A percentile compares a stretch with the other conserved stretches of the same genome.
These are phyloP conservation scores for Phalacrocorax pelagicus DNA, from an alignment of 2,113 vertebrate genomes.

Conservation along the genomic window DNA sequence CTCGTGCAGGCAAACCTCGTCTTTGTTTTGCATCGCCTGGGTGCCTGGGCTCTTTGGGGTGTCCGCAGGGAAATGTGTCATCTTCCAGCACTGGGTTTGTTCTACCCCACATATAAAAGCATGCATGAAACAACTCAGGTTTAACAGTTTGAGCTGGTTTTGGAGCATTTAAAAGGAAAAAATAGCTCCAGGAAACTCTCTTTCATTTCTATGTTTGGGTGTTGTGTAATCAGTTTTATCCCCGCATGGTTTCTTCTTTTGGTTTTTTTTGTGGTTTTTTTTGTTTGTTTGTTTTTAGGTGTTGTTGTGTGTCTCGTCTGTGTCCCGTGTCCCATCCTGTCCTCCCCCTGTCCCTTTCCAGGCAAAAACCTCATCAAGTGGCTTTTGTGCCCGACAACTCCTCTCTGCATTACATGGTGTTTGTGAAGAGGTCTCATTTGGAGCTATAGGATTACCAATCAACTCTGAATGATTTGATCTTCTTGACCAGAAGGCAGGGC, in stretches of 20 bases:
- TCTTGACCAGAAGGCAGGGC: background rate
- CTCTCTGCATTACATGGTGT: background rate
- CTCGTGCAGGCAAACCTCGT: background rate
- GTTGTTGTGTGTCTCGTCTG: too few species aligned
- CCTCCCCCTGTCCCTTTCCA: background rate
- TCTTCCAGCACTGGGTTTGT: background rate
- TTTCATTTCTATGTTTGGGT: background rate
- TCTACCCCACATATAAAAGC: background rate
- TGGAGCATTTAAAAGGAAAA: background rate
- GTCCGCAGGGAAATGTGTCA: background rate
- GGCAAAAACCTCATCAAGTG: background rate
- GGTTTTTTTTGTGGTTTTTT: background rate
- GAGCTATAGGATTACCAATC: background rate
- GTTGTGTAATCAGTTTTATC: background rate
- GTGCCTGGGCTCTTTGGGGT: background rate
- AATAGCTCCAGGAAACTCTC: background rate
- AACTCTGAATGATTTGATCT: background rate
- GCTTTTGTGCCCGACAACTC: background rate
- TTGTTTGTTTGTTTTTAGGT: too few species aligned
- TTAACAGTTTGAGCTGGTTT: background rate
- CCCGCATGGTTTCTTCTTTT: background rate
- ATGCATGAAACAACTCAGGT: background rate
- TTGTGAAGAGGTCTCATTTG: background rate
- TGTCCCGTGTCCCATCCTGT: background rate
- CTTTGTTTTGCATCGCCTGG: rapidly evolving